Conservation (phyloP, 2,797 vertebrate species). For the Lepus oiostolus region DNA sequence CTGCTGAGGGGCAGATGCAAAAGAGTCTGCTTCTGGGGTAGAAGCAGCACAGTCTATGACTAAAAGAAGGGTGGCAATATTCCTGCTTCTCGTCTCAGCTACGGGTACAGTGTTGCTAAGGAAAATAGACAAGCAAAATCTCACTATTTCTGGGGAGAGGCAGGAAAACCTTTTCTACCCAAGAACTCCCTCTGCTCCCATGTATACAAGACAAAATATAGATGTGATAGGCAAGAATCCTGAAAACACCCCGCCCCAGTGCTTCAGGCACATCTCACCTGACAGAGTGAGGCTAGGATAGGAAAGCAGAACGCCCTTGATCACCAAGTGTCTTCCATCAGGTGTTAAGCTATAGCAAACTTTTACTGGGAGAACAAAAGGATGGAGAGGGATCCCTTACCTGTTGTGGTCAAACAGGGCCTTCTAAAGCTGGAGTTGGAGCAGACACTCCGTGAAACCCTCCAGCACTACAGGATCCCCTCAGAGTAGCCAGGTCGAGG, state of each 20-base stretch:
- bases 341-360: background rate
- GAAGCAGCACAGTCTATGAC: too few species aligned
- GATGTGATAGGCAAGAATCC: background rate
- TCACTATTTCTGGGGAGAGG: background rate
- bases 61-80: background rate
- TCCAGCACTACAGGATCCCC: fast-evolving
- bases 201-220: background rate
- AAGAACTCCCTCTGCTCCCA: background rate
- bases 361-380: background rate
- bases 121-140: background rate
- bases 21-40: too few species aligned
- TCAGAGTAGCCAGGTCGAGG: fast-evolving
- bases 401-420: background rate
- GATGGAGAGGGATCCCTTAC: background rate
- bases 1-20: background rate
- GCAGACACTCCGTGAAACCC: background rate
- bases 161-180: background rate
- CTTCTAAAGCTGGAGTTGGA: background rate
- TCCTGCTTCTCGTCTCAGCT: background rate
- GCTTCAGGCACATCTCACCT: background rate
- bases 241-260: background rate
- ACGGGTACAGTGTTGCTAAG: background rate
- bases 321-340: background rate
- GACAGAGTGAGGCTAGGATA: background rate
- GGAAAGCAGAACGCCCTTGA: too few species aligned